Evolutionary conservation across 2,797 vertebrate species (phyloP), one percentile per base, ranked within the genome.

Genomic region (Melanotaenia nigrans): DNA sequence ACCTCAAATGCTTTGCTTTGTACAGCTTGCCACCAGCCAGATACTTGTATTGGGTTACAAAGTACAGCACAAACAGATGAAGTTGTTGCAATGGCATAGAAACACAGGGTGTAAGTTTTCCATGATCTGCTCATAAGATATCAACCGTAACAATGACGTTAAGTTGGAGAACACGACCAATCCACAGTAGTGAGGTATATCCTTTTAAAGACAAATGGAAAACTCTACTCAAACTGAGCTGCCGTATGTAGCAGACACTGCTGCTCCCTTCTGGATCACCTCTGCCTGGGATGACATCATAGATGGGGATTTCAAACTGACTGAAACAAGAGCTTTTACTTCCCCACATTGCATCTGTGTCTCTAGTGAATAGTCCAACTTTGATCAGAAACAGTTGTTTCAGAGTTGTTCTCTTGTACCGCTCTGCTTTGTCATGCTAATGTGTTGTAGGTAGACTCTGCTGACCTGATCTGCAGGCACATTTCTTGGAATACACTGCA

Each of bases 51-150:
- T 56, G 54, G 28, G 54, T 56, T 56, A 56, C 54, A 28, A 28
- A 75, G 71, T 63, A 49, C 73, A 69, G 78, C 73, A 74, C 61
- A n/a, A 74, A 85, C 78, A 82, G 22, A 83, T 66, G 71, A 71
- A 69, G 47, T 42, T 55, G 85, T 63, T 77, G 71, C 88, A 89
- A 91, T 82, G 85, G 88, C 84, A 91, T 81, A 77, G 77, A 73
- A 87, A 85, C 74, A 67, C 61, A 42, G 55, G 36, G 36, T 68
- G 40, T 66, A 60, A 82, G 83, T 71, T 87, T 85, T 80, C 42
- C 64, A 87, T 86, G 81, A 79, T 74, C 61, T 33, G 78, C 73
- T 82, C 73, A 71, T 83, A 75, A 83, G 81, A 65, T 63, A 69
- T 69, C 56, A 71, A 49, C 79, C 60, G 62, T 53, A 65, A 25